Percentiles rank a stretch among this genome's conserved stretches.
These are phyloP conservation scores for Drosophila bifasciata DNA, from an alignment of 1,140 invertebrate genomes.

Conservation along the genomic window DNA sequence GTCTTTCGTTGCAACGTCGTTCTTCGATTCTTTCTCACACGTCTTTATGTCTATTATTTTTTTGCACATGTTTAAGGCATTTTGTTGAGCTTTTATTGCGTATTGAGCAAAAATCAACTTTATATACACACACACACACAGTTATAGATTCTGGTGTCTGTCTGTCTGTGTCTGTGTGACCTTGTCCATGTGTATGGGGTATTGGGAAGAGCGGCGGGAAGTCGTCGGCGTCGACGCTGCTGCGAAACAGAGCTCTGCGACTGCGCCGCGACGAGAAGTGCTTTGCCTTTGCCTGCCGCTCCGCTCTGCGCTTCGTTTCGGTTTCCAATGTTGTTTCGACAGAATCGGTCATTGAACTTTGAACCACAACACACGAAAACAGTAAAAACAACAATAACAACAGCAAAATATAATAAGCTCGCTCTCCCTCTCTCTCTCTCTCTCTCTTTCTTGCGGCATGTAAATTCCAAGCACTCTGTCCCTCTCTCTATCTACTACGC, in stretches of 20 bases:
- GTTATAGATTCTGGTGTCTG: conserved; percentile 6
- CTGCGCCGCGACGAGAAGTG: conserved; percentile 20
- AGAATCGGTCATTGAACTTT: conserved; percentile 81
- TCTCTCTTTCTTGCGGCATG: conserved; percentile 24
- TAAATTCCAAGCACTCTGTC: conserved; percentile 41
- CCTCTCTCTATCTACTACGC: conserved; percentile 35
- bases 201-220: too few species aligned
- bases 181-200: conserved; percentile 22
- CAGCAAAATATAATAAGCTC: conserved; percentile 49
- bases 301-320: conserved; percentile 29
- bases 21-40: conserved; percentile 4
- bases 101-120: conserved; percentile 49
- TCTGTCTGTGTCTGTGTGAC: conserved; percentile 16
- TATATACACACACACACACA: conserved; percentile 34
- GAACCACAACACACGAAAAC: conserved; percentile 49
- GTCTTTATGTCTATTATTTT: conserved; percentile 39
- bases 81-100: conserved; percentile 19
- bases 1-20: not conserved
- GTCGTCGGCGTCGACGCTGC: too few species aligned
- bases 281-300: too few species aligned
- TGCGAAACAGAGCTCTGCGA: conserved; percentile 17
- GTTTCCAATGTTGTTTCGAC: conserved; percentile 52
- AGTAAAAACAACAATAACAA: conserved; percentile 12
- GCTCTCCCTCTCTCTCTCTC: conserved; percentile 6
- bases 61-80: conserved; percentile 34